Evolutionary conservation across 1,140 invertebrate species (phyloP).

Genomic region (Dreissena rostriformis): DNA sequence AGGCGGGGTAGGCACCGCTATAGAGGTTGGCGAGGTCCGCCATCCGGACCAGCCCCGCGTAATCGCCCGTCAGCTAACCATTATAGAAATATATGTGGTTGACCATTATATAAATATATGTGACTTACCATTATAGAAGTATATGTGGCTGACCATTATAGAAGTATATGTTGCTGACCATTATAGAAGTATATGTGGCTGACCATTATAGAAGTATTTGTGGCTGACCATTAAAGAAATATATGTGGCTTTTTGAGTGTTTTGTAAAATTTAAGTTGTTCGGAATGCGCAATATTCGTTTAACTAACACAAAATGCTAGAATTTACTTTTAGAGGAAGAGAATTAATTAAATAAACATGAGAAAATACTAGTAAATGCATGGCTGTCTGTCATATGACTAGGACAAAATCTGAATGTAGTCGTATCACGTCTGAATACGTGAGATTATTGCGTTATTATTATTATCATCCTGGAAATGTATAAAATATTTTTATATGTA

Average conservation of each 20-base stretch:
- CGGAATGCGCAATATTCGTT: too few relatives aligned
- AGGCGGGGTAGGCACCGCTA: conserved; percentile 61
- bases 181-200: not conserved
- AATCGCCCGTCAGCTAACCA: conserved; percentile 63
- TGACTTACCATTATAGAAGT: not conserved
- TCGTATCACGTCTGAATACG: not conserved
- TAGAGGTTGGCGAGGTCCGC: conserved; percentile 51
- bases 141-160: not conserved
- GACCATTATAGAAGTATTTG: not conserved
- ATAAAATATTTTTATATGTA: not conserved
- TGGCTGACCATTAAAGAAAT: too few relatives aligned
- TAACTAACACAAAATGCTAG: too few relatives aligned
- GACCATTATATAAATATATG: not conserved
- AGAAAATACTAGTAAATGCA: too few relatives aligned
- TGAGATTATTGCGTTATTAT: not conserved
- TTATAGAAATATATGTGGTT: not conserved
- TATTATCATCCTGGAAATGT: not conserved
- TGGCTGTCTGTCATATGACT: too few relatives aligned
- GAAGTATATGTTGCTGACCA: not conserved
- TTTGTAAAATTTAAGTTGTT: not conserved
- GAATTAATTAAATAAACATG: too few relatives aligned
- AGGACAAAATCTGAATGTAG: not conserved
- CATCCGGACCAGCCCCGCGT: conserved; percentile 56
- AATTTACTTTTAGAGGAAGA: too few relatives aligned
- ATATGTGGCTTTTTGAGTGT: not conserved